Conservation (phyloP, 2,797 vertebrate genomes). For the Sebastes reedi region DNA sequence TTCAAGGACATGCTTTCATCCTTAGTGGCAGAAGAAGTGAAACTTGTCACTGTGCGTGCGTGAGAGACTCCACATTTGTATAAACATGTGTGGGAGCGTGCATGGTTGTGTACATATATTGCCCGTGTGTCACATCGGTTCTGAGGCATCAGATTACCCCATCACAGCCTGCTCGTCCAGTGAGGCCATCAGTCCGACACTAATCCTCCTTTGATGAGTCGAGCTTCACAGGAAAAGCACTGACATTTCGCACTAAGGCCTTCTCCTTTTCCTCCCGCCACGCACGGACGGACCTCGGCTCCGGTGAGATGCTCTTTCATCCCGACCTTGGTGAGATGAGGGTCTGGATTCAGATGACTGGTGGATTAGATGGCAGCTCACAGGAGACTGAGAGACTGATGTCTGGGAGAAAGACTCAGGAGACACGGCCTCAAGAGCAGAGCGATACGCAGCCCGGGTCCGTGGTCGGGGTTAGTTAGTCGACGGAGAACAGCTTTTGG, state of each 20-base stretch:
- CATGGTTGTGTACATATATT: constrained; percentile 21
- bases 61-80: not conserved
- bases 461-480: constrained; percentile 3
- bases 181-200: constrained; percentile 72
- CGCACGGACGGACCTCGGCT: constrained; percentile 67
- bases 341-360: constrained; percentile 73
- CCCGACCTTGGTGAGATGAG: constrained; percentile 73
- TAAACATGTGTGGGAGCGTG: not conserved
- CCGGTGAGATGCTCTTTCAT: constrained; percentile 73
- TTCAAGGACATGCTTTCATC: not conserved
- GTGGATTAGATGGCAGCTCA: constrained; percentile 71
- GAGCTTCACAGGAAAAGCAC: constrained; percentile 75
- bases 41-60: not conserved
- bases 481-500: not conserved
- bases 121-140: constrained; percentile 36
- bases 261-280: constrained; percentile 70
- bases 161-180: constrained; percentile 53
- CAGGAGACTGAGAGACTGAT: constrained; percentile 60
- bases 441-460: constrained; percentile 2
- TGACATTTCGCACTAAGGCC: constrained; percentile 81
- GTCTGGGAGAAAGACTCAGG: constrained; percentile 49
- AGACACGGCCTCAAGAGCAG: constrained; percentile 25
- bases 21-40: not conserved
- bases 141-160: constrained; percentile 74
- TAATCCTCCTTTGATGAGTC: constrained; percentile 83